Evolutionary conservation across 53 echinoderm and acorn worm genomes (phyloP), one percentile per base, ranked within the genome.

Genomic region (Echinarachnius parma): DNA sequence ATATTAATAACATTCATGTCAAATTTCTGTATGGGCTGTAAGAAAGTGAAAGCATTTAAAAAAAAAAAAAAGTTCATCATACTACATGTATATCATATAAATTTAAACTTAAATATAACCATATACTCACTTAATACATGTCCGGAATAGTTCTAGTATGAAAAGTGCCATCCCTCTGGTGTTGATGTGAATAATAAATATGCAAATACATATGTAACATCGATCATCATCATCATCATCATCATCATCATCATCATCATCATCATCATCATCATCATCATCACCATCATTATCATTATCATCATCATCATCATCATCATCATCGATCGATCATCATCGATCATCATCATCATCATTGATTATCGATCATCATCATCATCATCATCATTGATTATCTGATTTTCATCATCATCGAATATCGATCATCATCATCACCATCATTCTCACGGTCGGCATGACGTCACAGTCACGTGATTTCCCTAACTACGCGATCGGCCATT

Each of bases 351-450:
- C 54, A 54, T 24, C 24, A 54, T 25, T 26, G 24, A 54, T 3
- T 15, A 54, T 9, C 54, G n/a, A 54, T 26, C 28, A 26, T 54
- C 54, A 54, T 15, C 54, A 54, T 54, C 53, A 53, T 53, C 54
- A 54, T 28, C 25, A 54, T 26, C 54, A 54, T 5, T 28, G 27
- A 25, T 28, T 25, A 5, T 14, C 23, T 54, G 10, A 26, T 5
- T 15, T 25, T 24, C 54, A 54, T 54, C 54, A 26, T 9, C 54
- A 54, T 4, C 28, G 27, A 24, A 54, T 24, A 24, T 25, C 4
- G 9, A 25, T 25, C 54, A 54, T 23, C 54, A 26, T 11, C 54
- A 54, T 23, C 54, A 54, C 20, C 54, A 54, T 23, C 21, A 54
- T 28, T 48, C 18, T 48, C 8, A 48, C 14, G 13, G 46, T 45